A percentile compares a stretch with the other conserved stretches of the same genome.
These are phyloP conservation scores for Lamellibrachia luymesi DNA, from an alignment of 1,140 invertebrate species.

Conservation along the genomic window DNA sequence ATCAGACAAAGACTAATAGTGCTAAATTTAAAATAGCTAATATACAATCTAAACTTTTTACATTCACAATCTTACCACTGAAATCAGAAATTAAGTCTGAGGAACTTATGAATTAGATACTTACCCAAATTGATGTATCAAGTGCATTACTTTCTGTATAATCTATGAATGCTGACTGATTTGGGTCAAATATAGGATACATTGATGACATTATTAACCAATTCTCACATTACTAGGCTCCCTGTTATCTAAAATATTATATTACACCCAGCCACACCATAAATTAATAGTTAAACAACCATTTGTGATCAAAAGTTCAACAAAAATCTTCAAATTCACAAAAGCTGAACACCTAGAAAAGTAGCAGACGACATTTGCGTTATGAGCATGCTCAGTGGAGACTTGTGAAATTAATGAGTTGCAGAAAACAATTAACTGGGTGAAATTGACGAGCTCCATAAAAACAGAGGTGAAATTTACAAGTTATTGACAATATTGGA, in stretches of 20 bases:
- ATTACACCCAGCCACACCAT: neutral
- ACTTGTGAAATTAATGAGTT: neutral
- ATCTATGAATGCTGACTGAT: slow-evolving; percentile 1
- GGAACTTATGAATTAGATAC: neutral
- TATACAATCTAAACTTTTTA: neutral
- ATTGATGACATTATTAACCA: neutral
- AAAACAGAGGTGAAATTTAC: neutral
- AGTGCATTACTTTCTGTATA: neutral
- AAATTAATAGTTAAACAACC: neutral
- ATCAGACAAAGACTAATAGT: neutral
- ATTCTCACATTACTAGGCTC: neutral
- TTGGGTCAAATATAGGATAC: neutral
- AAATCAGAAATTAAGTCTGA: neutral
- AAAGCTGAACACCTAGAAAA: neutral
- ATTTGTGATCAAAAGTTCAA: neutral
- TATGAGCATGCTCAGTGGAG: neutral
- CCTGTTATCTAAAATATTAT: neutral
- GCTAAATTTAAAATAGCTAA: neutral
- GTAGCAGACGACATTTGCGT: neutral
- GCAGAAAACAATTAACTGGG: neutral
- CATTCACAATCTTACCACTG: neutral
- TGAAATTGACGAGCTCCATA: neutral
- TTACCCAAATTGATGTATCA: neutral
- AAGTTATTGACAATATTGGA: neutral
- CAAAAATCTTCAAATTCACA: neutral